Base-by-base conservation (phyloP, 2,113 vertebrate species). In the Sturnus vulgaris region DNA sequence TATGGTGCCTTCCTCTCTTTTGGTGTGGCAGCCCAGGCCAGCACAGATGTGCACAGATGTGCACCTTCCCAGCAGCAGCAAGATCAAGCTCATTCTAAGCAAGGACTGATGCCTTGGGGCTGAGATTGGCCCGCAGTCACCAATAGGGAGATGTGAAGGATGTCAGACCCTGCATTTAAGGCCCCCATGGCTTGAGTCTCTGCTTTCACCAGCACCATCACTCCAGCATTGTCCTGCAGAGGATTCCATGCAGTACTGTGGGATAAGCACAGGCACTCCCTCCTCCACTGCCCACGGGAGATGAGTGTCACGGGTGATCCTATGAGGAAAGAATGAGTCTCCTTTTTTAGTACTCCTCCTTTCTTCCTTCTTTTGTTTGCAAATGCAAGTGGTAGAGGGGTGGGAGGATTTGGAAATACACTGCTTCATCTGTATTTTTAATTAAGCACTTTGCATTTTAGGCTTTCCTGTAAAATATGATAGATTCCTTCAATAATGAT, bases 401-500 rank as follows among this genome's bases (percentile, higher is more conserved):
- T 73, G 40, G 52, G 56, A 91, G 37, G 59, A 55, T 55, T 77
- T 86, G 31, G 61, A 93, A 90, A 70, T 68, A 47, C 9, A 37
- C 49, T 78, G 27, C 56, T 66, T 88, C 37, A 1, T 59, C 55
- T 65, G 52, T 86, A 49, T 84, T 96, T 94, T 96, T 91, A 92
- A 78, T 39, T 59, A 85, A 75, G 39, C 8, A 9, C 56, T 57
- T 92, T 83, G 16, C 30, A 28, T 82, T 90, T 80, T 76, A 76
- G 52, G 21, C 49, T 90, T 83, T 61, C 40, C 47, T 86, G 44
- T 86, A 90, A 95, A 95, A 93, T 65, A 40, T 44, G 40, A 77
- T 79, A 39, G 28, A 90, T 78, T 93, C 87, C 72, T 91, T 63
- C 69, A 90, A 5, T 90, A 95, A 88, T 73, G 81, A 73, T 82